These are phyloP conservation scores for Temnothorax rugatulus DNA, from an alignment of 2,888 invertebrate genomes.

Conservation along the genomic window DNA sequence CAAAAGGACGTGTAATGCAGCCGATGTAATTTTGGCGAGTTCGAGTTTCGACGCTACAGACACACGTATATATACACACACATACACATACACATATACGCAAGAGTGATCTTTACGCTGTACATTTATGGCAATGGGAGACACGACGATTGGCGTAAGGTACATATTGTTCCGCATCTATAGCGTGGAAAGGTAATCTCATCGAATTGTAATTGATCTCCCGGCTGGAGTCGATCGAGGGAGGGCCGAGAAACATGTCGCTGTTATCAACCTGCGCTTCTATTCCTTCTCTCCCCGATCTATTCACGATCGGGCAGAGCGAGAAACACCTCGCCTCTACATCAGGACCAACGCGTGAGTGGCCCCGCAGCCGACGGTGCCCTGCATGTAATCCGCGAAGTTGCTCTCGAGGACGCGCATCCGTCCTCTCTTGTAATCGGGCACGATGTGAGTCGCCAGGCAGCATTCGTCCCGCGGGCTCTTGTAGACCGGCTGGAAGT, in stretches of 20 bases:
- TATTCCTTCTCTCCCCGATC: neutral
- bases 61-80: neutral
- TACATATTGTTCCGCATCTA: constrained; percentile 5
- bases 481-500: constrained; percentile 88
- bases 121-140: constrained; percentile 6
- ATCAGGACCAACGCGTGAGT: constrained; percentile 87
- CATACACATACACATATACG: neutral
- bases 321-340: constrained; percentile 55
- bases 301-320: neutral
- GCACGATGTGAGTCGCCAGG: constrained; percentile 88
- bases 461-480: constrained; percentile 85
- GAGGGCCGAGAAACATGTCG: neutral
- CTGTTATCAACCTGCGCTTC: neutral
- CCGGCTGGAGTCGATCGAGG: too few relatives aligned
- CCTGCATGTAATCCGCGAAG: constrained; percentile 89
- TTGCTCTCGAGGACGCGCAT: constrained; percentile 89
- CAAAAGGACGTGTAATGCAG: constrained; percentile 1
- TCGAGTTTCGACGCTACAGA: constrained; percentile 24
- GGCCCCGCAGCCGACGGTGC: constrained; percentile 89
- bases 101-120: neutral
- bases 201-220: neutral
- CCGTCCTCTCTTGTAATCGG: constrained; percentile 88
- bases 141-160: constrained; percentile 12
- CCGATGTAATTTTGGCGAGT: constrained; percentile 27
- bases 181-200: neutral